Percentiles rank a stretch among this genome's conserved stretches.
These are phyloP conservation scores for Clarias fuscus DNA, from an alignment of 2,797 vertebrate genomes.

Conservation along the genomic window DNA sequence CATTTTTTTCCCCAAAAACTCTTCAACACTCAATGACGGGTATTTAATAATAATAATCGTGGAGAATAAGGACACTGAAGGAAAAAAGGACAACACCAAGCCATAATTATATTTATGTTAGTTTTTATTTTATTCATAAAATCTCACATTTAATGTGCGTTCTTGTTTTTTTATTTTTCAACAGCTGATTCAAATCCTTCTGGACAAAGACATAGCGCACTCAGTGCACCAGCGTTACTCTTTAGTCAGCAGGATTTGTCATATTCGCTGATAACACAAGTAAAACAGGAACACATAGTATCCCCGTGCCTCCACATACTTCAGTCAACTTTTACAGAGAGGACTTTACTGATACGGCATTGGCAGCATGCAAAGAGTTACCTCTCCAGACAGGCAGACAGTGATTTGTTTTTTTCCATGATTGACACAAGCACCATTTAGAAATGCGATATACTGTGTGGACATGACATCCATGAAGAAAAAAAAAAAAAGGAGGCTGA, in stretches of 20 bases:
- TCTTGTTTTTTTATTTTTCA: not conserved
- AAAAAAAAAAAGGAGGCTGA: not conserved
- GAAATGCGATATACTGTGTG: constrained; percentile 7
- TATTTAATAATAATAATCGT: too few relatives aligned
- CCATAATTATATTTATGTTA: not conserved
- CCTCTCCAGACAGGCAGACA: constrained; percentile 21
- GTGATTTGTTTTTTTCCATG: constrained; percentile 48
- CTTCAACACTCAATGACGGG: too few relatives aligned
- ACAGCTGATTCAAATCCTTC: constrained; percentile 9
- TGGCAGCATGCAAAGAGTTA: constrained; percentile 33
- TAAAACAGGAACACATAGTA: constrained; percentile 11
- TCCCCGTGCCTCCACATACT: not conserved
- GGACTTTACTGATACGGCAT: constrained; percentile 37
- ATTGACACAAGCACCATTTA: constrained; percentile 49
- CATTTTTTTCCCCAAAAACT: too few relatives aligned
- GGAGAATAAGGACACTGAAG: too few relatives aligned
- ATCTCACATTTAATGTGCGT: constrained; percentile 36
- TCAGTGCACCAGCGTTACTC: not conserved
- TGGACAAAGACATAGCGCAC: not conserved
- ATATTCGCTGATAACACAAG: constrained; percentile 6
- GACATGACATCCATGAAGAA: constrained; percentile 10
- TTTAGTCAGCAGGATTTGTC: not conserved
- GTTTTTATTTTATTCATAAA: constrained; percentile 35
- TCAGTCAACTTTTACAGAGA: not conserved
- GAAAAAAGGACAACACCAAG: not conserved